Evolutionary conservation across 2,113 vertebrate species (phyloP), one percentile per base, ranked within the genome.

Genomic region (Stictonetta naevosa): DNA sequence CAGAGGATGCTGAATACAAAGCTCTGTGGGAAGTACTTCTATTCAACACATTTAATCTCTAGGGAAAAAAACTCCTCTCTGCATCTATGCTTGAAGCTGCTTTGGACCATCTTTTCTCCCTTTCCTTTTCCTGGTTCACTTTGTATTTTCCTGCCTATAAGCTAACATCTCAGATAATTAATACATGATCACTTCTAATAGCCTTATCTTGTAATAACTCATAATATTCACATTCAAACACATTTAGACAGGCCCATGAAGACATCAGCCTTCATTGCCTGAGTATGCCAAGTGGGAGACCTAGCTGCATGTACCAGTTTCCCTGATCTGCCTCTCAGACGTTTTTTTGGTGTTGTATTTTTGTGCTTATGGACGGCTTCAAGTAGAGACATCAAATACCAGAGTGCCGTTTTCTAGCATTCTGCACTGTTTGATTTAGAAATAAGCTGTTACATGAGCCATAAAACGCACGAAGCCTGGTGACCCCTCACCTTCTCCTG

Each of bases 401-500:
- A 86, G 59, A 36, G 59, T 1, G 36, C 55, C 1, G 18, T 40
- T 67, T 77, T 5, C 55, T 3, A 77, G 40, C 62, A 55, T 85
- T 80, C 67, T 77, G 92, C 90, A 50, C 53, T 4, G 3, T 66
- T 77, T 55, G 64, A 71, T 80, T 93, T 58, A 44, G 79, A 88
- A 90, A 93, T 48, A 62, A 95, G 75, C 82, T 93, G 79, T 50
- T 77, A 58, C 55, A 44, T 79, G 92, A 93, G 75, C 87, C 62
- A 53, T 38, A 64, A 79, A 96, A 42, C 1, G 3, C 76, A 66
- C 0, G 4, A 60, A 92, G 68, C 86, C 68, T 77, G 72, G 44
- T 86, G 93, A 71, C 72, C 83, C 75, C 80, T 90, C 94, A 90
- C 91, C 93, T 83, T 83, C 71, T 95, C 71, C 88, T 83, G 67